These are phyloP conservation scores for Glaucomys volans DNA, from an alignment of 2,113 vertebrate genomes.

Conservation along the genomic window DNA sequence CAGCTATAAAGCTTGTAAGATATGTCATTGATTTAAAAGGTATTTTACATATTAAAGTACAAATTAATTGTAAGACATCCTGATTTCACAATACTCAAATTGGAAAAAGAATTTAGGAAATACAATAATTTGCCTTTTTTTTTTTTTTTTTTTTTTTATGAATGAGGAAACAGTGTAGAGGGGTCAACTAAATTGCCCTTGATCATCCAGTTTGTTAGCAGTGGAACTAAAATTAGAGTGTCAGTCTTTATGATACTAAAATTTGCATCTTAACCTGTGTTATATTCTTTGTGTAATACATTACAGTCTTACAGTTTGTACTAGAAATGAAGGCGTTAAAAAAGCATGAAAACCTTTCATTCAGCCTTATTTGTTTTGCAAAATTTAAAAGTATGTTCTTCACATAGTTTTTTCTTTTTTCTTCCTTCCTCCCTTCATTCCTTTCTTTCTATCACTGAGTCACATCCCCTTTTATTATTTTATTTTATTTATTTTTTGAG, in stretches of 20 bases:
- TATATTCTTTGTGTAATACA: not conserved
- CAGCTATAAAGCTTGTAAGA: not conserved
- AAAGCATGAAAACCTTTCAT: not conserved
- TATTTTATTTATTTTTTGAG: too few species aligned
- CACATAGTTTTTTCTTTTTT: not conserved
- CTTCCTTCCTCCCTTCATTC: too few species aligned
- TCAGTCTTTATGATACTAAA: not conserved
- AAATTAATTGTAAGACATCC: not conserved
- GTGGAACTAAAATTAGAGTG: not conserved
- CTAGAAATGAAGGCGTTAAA: not conserved
- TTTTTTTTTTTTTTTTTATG: constrained; percentile 61
- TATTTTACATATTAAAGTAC: not conserved
- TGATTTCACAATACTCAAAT: constrained; percentile 30
- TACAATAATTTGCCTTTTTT: not conserved
- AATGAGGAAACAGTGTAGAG: not conserved
- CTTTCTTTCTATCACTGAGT: too few species aligned
- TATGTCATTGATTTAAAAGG: not conserved
- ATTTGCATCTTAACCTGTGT: not conserved
- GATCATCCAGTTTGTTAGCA: not conserved
- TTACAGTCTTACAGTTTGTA: not conserved
- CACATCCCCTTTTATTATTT: too few species aligned
- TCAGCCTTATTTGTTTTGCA: not conserved
- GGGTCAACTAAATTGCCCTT: constrained; percentile 1
- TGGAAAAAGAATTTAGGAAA: constrained; percentile 35
- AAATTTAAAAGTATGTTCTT: not conserved